Conservation (phyloP, 2,888 invertebrate species). For the Sipha maydis region DNA sequence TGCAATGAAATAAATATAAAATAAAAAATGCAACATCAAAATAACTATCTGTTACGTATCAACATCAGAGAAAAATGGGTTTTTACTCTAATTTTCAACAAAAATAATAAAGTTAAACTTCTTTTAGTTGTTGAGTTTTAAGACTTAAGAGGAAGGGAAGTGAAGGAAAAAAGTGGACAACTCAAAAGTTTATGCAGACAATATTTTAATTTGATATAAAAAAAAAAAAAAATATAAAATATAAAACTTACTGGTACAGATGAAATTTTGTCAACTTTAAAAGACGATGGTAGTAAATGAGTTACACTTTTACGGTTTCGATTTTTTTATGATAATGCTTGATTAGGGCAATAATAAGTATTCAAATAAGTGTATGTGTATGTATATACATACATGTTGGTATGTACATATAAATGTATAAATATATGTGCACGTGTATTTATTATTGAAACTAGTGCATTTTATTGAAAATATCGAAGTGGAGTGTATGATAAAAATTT, state of each 20-base stretch:
- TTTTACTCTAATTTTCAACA: slow-evolving; percentile 50
- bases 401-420: neutral
- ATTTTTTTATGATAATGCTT: slow-evolving; percentile 52
- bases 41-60: slow-evolving; percentile 35
- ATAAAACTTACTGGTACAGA: neutral
- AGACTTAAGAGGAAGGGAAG: neutral
- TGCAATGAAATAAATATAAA: slow-evolving; percentile 15
- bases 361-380: slow-evolving; percentile 3
- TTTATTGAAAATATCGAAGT: slow-evolving; percentile 43
- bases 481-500: slow-evolving; percentile 43
- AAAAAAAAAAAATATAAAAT: slow-evolving; percentile 29
- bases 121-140: slow-evolving; percentile 34
- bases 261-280: neutral
- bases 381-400: neutral
- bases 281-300: slow-evolving; percentile 9
- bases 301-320: slow-evolving; percentile 43
- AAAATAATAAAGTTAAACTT: slow-evolving; percentile 52
- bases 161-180: neutral
- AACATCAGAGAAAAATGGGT: slow-evolving; percentile 34
- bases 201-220: slow-evolving; percentile 41
- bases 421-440: neutral
- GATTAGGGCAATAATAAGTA: slow-evolving; percentile 36
- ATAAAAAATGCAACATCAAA: neutral
- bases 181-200: slow-evolving; percentile 13
- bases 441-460: slow-evolving; percentile 42